A percentile compares a stretch with the other conserved stretches of the same genome.
Conservation (phyloP, 2,888 invertebrate species). For the Saturnia pavonia region DNA sequence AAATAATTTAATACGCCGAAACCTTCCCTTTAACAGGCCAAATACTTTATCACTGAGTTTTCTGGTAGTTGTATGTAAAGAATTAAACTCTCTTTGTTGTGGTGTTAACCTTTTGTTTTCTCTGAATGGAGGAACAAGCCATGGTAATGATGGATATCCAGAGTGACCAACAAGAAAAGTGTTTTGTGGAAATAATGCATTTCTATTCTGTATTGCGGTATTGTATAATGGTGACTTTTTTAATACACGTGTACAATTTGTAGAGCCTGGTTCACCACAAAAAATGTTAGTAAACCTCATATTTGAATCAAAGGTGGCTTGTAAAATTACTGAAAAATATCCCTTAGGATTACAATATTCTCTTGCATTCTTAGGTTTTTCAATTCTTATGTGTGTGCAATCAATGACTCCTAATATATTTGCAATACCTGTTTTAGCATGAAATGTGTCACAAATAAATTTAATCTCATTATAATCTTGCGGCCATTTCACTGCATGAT, state of each 20-base stretch:
- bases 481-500: constrained; percentile 62
- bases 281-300: constrained; percentile 60
- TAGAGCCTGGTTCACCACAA: constrained; percentile 65
- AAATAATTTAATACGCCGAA: constrained; percentile 55
- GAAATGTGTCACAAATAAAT: constrained; percentile 49
- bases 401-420: constrained; percentile 60
- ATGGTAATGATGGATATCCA: constrained; percentile 56
- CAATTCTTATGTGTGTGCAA: constrained; percentile 59
- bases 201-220: constrained; percentile 51
- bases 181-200: constrained; percentile 53
- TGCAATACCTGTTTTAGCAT: constrained; percentile 53
- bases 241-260: constrained; percentile 52
- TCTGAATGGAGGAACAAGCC: constrained; percentile 60
- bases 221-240: constrained; percentile 58
- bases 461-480: constrained; percentile 48
- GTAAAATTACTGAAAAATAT: constrained; percentile 59
- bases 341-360: constrained; percentile 61
- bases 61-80: constrained; percentile 50
- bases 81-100: constrained; percentile 59
- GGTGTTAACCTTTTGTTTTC: constrained; percentile 58
- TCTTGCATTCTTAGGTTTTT: constrained; percentile 59
- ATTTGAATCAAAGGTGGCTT: constrained; percentile 58
- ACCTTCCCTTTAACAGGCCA: constrained; percentile 52
- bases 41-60: constrained; percentile 61
- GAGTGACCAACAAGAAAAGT: constrained; percentile 62